Evolutionary conservation across 2,888 invertebrate species (phyloP), one percentile per base, ranked within the genome.

Genomic region (Machimus rusticus): DNA sequence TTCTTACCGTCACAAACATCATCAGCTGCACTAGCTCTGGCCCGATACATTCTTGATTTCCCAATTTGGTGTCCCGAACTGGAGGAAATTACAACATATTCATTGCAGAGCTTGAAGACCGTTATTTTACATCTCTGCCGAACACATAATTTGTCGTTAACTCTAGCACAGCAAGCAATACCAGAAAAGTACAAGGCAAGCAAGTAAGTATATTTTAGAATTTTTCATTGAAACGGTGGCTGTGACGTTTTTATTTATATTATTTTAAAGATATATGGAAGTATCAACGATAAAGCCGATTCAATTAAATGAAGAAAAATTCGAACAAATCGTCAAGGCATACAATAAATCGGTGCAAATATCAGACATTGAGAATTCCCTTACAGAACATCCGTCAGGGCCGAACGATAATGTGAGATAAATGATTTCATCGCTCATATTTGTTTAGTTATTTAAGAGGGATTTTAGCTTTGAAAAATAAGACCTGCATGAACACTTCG

Each of bases 141-240:
- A 90, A 94, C 96, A 16, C 97, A 97, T 91, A 92, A 93, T 81
- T 95, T 95, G 90, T 96, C 97, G 3, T 92, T 94, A 8, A 93
- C 93, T 66, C 94, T 95, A 90, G 94, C 95, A 57, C 97, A 98
- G 91, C 96, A 96, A 92, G 97, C 98, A 79, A 96, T 98, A 89
- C 95, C 95, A 89, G 98, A 98, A 91, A 99, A 98, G 93, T 99
- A 98, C 93, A 97, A 95, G 92, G 94, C 93, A 89, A 94, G 94
- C 92, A 96, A 96, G 95, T 96, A 90, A 93, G 94, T 92, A 82
- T n/a, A 46, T 76, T 37, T 16, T 51, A 19, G n/a, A n/a, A 51
- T n/a, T 1, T 8, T n/a, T 51, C n/a, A 6, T 51, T 51, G 19
- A 16, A n/a, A 16, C 5, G 16, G 51, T 6, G 5, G 51, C 5